Evolutionary conservation across 2,113 vertebrate genomes (phyloP).

Genomic region (Phodopus roborovskii): DNA sequence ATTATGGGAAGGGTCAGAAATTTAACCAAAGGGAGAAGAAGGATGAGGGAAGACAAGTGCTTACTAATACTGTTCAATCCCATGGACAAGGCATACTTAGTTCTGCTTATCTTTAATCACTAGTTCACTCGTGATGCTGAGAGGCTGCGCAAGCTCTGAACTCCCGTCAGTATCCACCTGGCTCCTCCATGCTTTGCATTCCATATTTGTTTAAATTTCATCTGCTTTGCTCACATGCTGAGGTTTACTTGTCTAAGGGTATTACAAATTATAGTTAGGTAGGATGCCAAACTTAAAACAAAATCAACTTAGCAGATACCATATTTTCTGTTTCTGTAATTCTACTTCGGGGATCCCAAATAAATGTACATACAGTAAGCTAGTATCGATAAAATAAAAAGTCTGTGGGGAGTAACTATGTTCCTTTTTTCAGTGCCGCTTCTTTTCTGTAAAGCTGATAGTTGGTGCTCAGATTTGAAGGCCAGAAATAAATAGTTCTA

Average conservation of each 20-base stretch:
- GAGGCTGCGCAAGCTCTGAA: neutral
- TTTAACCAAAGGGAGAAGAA: neutral
- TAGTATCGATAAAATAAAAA: neutral
- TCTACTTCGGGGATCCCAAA: neutral
- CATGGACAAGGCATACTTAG: neutral
- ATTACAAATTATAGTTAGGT: slow-evolving; percentile 44
- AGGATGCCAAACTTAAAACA: neutral
- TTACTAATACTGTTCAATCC: neutral
- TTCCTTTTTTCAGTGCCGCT: neutral
- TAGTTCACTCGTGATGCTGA: neutral
- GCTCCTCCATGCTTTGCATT: neutral
- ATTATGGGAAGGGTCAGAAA: neutral
- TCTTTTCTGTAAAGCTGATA: neutral
- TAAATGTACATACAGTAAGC: neutral
- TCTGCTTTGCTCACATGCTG: slow-evolving; percentile 41
- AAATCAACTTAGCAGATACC: neutral
- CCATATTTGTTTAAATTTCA: neutral
- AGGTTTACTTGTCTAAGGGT: slow-evolving; percentile 40
- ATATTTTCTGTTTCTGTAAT: slow-evolving; percentile 42
- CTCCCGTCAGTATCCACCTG: neutral
- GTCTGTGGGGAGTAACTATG: neutral
- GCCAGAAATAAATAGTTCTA: neutral
- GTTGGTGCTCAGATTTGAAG: neutral
- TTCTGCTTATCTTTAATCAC: neutral
- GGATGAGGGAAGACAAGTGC: neutral